Evolutionary conservation across 2,888 invertebrate species (phyloP), one percentile per base, ranked within the genome.

Genomic region (Ferrisia virgata): DNA sequence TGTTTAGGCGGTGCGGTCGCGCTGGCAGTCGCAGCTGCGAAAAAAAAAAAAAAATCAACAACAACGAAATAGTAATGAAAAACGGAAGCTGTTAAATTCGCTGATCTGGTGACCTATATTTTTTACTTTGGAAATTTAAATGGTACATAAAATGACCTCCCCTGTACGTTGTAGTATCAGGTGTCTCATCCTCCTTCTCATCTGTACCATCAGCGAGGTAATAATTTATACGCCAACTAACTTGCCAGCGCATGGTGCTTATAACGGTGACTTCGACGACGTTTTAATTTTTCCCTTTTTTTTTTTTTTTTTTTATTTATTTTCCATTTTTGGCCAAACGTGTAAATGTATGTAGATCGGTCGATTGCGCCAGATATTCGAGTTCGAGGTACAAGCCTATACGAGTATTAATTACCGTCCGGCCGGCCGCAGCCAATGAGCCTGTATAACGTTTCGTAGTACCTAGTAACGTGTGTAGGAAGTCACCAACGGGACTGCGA

Each of bases 21-120:
- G n/a, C 47, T 18, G 40, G 40, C 40, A n/a, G n/a, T n/a, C 40
- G 33, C n/a, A 72, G 33, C 69, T 5, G 58, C 58, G 69, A 69
- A 69, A 69, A 28, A 33, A 72, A 72, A 64, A 28, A 25, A 64
- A 64, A 13, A 64, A 64, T 25, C 22, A 3, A 22, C 2, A 11
- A 40, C 13, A 40, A 2, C 40, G n/a, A 39, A 39, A 11, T 53
- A 64, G 22, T 72, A 72, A 72, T 72, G 72, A 33, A 31, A 31
- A 72, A 72, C 72, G 72, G 72, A 72, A 72, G 72, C 72, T 72
- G 72, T 72, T 72, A 72, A 72, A 72, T 72, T 72, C 72, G 72
- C 33, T n/a, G 72, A 72, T 72, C 72, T 72, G 72, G n/a, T 72
- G 72, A 72, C 72, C 72, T 72, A 72, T 72, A 72, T 72, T 64